These are phyloP conservation scores for Xiphophorus birchmanni DNA, from an alignment of 2,797 vertebrate species.

Conservation along the genomic window DNA sequence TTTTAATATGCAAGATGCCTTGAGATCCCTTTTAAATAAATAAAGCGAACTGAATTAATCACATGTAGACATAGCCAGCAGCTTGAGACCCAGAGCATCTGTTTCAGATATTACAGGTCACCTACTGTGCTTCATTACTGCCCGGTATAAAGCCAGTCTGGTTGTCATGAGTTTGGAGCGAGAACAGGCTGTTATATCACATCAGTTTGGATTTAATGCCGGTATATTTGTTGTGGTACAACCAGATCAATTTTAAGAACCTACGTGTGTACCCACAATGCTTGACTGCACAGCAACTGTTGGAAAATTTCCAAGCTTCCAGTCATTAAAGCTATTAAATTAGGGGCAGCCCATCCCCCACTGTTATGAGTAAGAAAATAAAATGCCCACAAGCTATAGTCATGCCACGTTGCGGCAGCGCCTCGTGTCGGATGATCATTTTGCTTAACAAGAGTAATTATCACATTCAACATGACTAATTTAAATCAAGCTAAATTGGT, in stretches of 20 bases:
- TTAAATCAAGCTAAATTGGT: constrained; percentile 74
- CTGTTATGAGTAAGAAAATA: constrained; percentile 59
- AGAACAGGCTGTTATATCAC: not conserved
- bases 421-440: constrained; percentile 63
- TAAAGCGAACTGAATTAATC: not conserved
- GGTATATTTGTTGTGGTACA: not conserved
- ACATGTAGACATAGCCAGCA: not conserved
- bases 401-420: constrained; percentile 64
- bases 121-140: not conserved
- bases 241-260: constrained; percentile 1
- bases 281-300: constrained; percentile 8
- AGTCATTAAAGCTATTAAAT: constrained; percentile 48
- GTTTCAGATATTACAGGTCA: not conserved
- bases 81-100: not conserved
- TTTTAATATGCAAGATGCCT: not conserved
- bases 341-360: constrained; percentile 30
- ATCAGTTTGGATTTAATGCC: constrained; percentile 1
- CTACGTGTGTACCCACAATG: not conserved
- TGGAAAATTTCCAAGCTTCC: constrained; percentile 23
- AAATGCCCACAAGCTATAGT: constrained; percentile 61
- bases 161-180: not conserved
- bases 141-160: not conserved
- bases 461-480: constrained; percentile 73
- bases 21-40: not conserved
- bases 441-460: constrained; percentile 72